These are phyloP conservation scores for Anolis apletophallus DNA, from an alignment of 2,797 vertebrate species.

Conservation along the genomic window DNA sequence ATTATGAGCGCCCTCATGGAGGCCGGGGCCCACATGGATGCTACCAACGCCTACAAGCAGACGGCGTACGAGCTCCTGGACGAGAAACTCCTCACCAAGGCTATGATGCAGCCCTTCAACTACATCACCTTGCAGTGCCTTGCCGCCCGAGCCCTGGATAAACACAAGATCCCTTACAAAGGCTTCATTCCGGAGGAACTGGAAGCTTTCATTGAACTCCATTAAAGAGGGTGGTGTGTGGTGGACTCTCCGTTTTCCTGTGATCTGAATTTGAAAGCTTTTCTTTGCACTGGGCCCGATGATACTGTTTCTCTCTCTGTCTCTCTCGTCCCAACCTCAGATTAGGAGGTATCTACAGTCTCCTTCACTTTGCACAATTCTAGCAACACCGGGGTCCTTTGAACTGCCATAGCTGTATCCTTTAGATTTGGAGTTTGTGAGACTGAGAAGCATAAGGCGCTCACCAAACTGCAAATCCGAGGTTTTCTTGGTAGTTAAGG, in stretches of 20 bases:
- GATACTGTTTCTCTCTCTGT: constrained; percentile 35
- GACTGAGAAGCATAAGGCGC: too few relatives aligned
- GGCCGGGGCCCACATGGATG: constrained; percentile 92
- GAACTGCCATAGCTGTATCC: not conserved
- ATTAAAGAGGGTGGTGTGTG: constrained; percentile 71
- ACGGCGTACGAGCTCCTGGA: constrained; percentile 92
- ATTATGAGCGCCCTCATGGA: constrained; percentile 91
- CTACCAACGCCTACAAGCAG: constrained; percentile 91
- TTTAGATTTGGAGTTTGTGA: not conserved
- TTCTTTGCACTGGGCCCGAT: constrained; percentile 24
- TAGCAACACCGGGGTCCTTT: not conserved
- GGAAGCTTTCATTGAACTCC: constrained; percentile 95
- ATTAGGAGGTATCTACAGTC: not conserved
- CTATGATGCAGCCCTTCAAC: constrained; percentile 90
- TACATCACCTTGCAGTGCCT: constrained; percentile 96
- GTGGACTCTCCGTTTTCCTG: not conserved
- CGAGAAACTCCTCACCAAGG: constrained; percentile 87
- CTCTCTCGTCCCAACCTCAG: constrained; percentile 17
- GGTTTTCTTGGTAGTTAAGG: too few relatives aligned
- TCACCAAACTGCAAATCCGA: too few relatives aligned
- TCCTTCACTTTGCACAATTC: too few relatives aligned
- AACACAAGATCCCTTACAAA: constrained; percentile 94
- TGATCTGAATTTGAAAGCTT: not conserved
- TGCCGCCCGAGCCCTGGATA: constrained; percentile 91
- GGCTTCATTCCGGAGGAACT: constrained; percentile 95